Percentiles rank a stretch among this genome's conserved stretches.
These are phyloP conservation scores for Piezodorus guildinii DNA, from an alignment of 1,140 invertebrate species.

Conservation along the genomic window DNA sequence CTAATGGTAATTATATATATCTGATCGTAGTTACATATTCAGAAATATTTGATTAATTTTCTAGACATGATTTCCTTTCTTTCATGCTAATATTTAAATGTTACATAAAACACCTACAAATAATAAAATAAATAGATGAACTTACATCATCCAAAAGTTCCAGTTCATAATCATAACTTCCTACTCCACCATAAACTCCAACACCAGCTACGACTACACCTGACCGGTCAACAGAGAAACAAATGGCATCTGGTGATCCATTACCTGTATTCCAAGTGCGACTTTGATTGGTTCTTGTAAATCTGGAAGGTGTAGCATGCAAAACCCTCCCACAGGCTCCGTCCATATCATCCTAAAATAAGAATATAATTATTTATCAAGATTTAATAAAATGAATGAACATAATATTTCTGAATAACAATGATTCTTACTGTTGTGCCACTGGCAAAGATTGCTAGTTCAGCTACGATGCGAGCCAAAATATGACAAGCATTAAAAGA, in stretches of 20 bases:
- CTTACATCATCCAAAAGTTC: slow-evolving; percentile 76
- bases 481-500: slow-evolving; percentile 78
- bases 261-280: slow-evolving; percentile 94
- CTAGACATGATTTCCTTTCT: no score
- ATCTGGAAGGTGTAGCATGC: slow-evolving; percentile 77
- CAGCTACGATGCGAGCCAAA: slow-evolving; percentile 71
- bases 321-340: slow-evolving; percentile 53
- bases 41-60: no score
- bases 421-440: slow-evolving; percentile 41
- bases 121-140: slow-evolving; percentile 15
- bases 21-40: no score
- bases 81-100: no score
- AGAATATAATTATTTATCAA: no score
- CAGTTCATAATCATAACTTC: slow-evolving; percentile 80
- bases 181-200: slow-evolving; percentile 77
- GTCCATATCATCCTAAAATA: slow-evolving; percentile 47
- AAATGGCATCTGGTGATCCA: slow-evolving; percentile 92
- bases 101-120: no score
- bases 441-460: slow-evolving; percentile 70
- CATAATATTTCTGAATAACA: slow-evolving; percentile 13
- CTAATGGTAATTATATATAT: no score
- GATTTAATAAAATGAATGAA: slow-evolving; percentile 21
- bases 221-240: slow-evolving; percentile 80
- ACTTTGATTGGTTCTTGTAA: slow-evolving; percentile 75
- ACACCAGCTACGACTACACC: slow-evolving; percentile 83